A percentile compares a stretch with the other conserved stretches of the same genome.
Evolutionary conservation across 2,888 invertebrate species (phyloP).

Genomic region (Drosophila flavopinicola): DNA sequence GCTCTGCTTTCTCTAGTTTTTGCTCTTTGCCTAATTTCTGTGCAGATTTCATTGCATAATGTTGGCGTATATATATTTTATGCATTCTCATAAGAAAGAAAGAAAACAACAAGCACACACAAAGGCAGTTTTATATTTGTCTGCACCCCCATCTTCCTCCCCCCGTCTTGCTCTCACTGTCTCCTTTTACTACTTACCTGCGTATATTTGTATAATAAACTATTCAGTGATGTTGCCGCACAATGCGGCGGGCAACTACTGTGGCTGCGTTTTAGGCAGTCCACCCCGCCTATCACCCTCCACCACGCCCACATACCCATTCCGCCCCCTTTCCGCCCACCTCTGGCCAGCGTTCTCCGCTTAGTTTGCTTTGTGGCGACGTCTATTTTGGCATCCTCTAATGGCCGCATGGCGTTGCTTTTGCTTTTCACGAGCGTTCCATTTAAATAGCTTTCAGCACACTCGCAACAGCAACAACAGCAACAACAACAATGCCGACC

Average conservation of each 20-base stretch:
- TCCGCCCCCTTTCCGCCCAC: neutral
- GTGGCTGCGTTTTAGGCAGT: slow-evolving; percentile 35
- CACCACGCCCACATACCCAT: neutral
- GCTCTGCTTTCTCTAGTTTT: slow-evolving; percentile 2
- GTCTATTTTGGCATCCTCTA: slow-evolving; percentile 67
- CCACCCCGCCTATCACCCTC: neutral
- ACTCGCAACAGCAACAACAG: slow-evolving; percentile 11
- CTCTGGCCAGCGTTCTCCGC: slow-evolving; percentile 7
- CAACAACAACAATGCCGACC: slow-evolving; percentile 50
- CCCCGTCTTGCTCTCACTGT: neutral
- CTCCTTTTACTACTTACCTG: slow-evolving; percentile 7
- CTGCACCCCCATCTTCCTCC: slow-evolving; percentile 20
- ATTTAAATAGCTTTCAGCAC: slow-evolving; percentile 71
- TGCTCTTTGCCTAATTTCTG: slow-evolving; percentile 29
- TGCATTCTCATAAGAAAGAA: slow-evolving; percentile 13
- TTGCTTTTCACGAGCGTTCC: slow-evolving; percentile 62
- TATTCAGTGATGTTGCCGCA: slow-evolving; percentile 66
- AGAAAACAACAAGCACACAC: slow-evolving; percentile 43
- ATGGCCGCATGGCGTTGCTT: slow-evolving; percentile 56
- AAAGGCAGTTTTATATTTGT: slow-evolving; percentile 57
- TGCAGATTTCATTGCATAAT: slow-evolving; percentile 43
- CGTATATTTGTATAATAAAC: slow-evolving; percentile 59
- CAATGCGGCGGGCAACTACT: slow-evolving; percentile 47
- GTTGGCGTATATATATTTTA: slow-evolving; percentile 31
- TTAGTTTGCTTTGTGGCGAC: slow-evolving; percentile 56